phyloP scores from a whole-genome alignment of 2,797 vertebrate species.

The Anguilla megastoma region DNA sequence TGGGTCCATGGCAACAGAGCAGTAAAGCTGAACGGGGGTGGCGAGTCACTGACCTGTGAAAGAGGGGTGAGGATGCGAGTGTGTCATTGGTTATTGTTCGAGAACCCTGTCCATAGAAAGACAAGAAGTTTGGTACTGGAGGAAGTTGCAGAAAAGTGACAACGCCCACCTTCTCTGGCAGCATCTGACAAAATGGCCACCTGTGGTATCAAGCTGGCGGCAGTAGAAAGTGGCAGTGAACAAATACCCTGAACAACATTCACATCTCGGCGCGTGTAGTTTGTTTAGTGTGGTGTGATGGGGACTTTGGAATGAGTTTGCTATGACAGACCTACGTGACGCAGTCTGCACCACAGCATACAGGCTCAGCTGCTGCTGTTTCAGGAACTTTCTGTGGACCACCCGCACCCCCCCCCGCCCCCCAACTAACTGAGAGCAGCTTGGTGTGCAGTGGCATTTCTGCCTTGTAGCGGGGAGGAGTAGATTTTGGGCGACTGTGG shows the following conservation, averaged over 20 bases:
- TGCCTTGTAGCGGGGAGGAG: neutral
- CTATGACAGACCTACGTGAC: neutral
- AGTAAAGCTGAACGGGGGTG: neutral
- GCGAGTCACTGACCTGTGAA: neutral
- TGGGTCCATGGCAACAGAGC: neutral
- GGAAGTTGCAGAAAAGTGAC: neutral
- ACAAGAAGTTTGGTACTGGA: neutral
- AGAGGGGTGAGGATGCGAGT: neutral
- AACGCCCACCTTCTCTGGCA: neutral
- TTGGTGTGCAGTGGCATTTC: neutral
- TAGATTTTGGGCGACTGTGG: neutral
- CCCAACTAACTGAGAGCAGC: neutral
- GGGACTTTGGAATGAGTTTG: neutral
- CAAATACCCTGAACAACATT: neutral
- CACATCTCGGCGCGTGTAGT: neutral
- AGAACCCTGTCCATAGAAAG: neutral
- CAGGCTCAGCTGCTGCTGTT: neutral
- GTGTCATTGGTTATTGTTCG: neutral
- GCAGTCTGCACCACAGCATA: neutral
- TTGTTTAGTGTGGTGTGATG: neutral
- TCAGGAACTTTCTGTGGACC: neutral
- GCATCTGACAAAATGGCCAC: neutral
- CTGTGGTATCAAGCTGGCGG: neutral
- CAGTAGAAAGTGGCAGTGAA: neutral
- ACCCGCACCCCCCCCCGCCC: neutral